A percentile compares a stretch with the other conserved stretches of the same genome.
Conservation (phyloP, 64 coral and sea anemone species). For the Actinia tenebrosa region DNA sequence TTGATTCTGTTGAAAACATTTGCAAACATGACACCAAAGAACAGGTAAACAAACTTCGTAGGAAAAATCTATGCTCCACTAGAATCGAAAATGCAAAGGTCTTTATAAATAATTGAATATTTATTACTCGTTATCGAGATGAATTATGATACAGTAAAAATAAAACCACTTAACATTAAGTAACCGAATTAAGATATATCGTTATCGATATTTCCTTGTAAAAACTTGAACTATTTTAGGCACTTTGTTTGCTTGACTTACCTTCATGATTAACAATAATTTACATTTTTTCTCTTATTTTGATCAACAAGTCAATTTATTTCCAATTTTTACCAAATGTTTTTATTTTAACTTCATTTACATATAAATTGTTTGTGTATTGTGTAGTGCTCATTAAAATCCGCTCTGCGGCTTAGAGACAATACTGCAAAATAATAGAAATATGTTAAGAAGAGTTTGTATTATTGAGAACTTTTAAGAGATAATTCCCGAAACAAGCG, state of each 20-base stretch:
- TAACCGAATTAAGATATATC: not conserved
- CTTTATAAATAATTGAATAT: not conserved
- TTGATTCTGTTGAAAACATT: not conserved
- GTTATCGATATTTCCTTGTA: not conserved
- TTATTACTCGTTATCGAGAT: not conserved
- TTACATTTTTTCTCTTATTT: not conserved
- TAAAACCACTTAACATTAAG: not conserved
- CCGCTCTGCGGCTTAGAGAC: not conserved
- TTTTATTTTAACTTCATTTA: not conserved
- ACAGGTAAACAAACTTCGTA: not conserved
- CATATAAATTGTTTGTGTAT: constrained; percentile 1
- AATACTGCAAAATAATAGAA: not conserved
- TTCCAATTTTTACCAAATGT: not conserved
- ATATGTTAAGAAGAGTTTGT: not conserved
- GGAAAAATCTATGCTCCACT: not conserved
- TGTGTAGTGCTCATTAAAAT: not conserved
- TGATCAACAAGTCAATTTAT: not conserved
- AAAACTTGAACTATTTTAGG: not conserved
- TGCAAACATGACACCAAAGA: not conserved
- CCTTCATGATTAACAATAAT: not conserved
- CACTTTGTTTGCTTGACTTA: not conserved
- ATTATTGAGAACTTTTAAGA: not conserved
- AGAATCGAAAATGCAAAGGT: not conserved
- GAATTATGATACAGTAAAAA: not conserved
- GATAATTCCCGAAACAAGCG: not conserved